Percentiles rank a stretch among this genome's conserved stretches.
Conservation (phyloP, 2,797 vertebrate species). For the Gobionotothen gibberifrons region DNA sequence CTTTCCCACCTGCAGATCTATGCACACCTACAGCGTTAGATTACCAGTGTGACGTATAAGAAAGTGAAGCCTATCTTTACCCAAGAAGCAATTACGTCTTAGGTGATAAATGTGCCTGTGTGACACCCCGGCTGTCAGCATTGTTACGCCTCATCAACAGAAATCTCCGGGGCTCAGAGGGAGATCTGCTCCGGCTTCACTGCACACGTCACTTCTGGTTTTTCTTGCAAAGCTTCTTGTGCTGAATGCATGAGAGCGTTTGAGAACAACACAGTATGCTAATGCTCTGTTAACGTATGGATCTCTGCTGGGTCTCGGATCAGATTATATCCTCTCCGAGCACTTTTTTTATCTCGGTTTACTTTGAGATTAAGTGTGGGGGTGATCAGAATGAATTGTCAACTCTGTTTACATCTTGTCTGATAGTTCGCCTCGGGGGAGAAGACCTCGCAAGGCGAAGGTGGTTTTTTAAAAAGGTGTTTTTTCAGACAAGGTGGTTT, state of each 20-base stretch:
- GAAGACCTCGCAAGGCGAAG: no score
- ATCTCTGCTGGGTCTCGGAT: constrained; percentile 24
- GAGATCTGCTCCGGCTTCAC: constrained; percentile 56
- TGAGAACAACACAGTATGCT: constrained; percentile 43
- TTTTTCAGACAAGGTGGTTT: no score
- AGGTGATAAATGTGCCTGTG: constrained; percentile 61
- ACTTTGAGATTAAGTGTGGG: constrained; percentile 31
- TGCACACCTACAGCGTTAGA: constrained; percentile 11
- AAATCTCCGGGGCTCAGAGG: constrained; percentile 55
- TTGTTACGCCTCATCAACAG: constrained; percentile 61
- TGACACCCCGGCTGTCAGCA: constrained; percentile 68
- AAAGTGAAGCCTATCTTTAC: constrained; percentile 53
- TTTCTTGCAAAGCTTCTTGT: constrained; percentile 45
- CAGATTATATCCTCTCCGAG: constrained; percentile 29
- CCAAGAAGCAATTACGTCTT: constrained; percentile 59
- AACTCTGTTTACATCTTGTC: no score
- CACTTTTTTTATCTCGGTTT: constrained; percentile 24
- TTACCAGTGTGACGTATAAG: constrained; percentile 28
- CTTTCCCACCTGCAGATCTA: constrained; percentile 45
- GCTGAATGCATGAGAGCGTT: constrained; percentile 34
- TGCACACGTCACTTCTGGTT: constrained; percentile 50
- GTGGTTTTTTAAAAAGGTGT: no score
- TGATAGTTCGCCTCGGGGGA: no score
- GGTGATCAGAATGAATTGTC: not conserved
- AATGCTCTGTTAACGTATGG: constrained; percentile 36